Evolutionary conservation across 2,888 invertebrate genomes (phyloP).

Genomic region (Amphipyra tragopoginis): DNA sequence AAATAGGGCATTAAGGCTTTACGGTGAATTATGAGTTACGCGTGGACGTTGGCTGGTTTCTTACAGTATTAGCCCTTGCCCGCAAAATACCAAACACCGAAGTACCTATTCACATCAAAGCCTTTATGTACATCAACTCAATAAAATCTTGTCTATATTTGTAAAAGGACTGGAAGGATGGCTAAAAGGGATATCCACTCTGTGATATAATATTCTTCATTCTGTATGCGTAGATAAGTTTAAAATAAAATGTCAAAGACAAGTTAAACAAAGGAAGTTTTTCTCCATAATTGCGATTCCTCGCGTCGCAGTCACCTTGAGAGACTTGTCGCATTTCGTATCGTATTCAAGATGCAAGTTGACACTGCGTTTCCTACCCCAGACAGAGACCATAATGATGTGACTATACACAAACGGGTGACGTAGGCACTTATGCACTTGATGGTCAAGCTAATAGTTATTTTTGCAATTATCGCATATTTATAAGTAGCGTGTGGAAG

Average conservation of each 20-base stretch:
- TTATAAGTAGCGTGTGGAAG: conserved; percentile 10
- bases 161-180: too few relatives aligned
- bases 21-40: too few relatives aligned
- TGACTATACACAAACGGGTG: neutral
- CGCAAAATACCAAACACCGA: too few relatives aligned
- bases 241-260: conserved; percentile 2
- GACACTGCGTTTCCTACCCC: conserved; percentile 41
- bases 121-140: too few relatives aligned
- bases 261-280: conserved; percentile 12
- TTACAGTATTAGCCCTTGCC: too few relatives aligned
- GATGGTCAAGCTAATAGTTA: conserved; percentile 10
- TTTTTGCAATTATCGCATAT: conserved; percentile 15
- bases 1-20: too few relatives aligned
- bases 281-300: neutral
- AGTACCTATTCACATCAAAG: too few relatives aligned
- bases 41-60: too few relatives aligned
- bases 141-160: too few relatives aligned
- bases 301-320: neutral
- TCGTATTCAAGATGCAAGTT: conserved; percentile 34
- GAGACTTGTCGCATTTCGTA: conserved; percentile 16
- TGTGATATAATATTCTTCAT: too few relatives aligned
- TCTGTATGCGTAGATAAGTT: neutral
- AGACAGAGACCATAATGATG: conserved; percentile 1
- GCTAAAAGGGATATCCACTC: too few relatives aligned
- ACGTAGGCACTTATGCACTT: neutral